Evolutionary conservation across 2,113 vertebrate genomes (phyloP).

Genomic region (Rousettus leschenaultii): DNA sequence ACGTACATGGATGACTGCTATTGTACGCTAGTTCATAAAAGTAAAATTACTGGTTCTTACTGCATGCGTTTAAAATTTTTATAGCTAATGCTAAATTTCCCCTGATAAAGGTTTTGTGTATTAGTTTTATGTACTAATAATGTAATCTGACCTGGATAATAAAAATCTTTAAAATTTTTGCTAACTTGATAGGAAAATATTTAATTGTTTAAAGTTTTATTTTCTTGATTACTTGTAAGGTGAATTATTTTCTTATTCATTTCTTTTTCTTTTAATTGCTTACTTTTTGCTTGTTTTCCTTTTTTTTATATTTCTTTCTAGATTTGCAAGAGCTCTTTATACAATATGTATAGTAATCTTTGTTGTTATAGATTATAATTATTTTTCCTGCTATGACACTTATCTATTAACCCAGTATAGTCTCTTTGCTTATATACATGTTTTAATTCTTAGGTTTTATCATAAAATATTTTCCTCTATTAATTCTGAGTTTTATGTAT

Average conservation of each 20-base stretch:
- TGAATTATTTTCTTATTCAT: not conserved
- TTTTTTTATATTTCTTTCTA: constrained; percentile 15
- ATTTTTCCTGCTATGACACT: not conserved
- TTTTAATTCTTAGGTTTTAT: constrained; percentile 17
- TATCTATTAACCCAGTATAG: not conserved
- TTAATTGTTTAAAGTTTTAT: not conserved
- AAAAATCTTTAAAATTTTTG: not conserved
- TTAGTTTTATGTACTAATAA: not conserved
- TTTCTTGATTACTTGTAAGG: not conserved
- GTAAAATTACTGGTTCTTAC: not conserved
- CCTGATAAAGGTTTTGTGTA: not conserved
- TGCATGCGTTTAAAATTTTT: not conserved
- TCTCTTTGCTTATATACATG: not conserved
- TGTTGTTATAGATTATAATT: not conserved
- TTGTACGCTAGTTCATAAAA: not conserved
- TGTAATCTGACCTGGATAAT: not conserved
- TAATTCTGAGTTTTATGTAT: not conserved
- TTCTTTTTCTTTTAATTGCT: not conserved
- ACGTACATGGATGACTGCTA: not conserved
- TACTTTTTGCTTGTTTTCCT: not conserved
- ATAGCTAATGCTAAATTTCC: not conserved
- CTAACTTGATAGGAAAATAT: not conserved
- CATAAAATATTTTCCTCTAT: not conserved
- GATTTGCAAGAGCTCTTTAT: not conserved
- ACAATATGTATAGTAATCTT: not conserved